Base-by-base conservation (phyloP, 2,888 invertebrate genomes). In the Phyllotreta striolata region DNA sequence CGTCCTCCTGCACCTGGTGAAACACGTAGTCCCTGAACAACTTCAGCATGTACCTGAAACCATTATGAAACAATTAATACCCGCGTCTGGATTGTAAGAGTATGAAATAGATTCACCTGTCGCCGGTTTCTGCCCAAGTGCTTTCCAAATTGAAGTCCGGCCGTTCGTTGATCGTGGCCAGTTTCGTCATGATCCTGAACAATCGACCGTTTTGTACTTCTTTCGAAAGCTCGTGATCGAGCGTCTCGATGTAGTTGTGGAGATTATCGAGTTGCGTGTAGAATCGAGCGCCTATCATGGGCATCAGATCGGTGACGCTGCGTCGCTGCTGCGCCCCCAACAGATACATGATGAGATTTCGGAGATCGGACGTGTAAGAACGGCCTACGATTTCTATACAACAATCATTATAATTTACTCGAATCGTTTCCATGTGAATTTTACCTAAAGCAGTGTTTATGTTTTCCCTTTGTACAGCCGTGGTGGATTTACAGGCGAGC, bases 211-310 rank as follows among this genome's bases (percentile, higher is more conserved):
- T 98, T 82, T 98, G 97, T 77, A 97, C 88, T 82, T 98, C 98
- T 81, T 92, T 92, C 9, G 93, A 87, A 66, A 98, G 84, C 80
- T 97, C 96, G 70, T 92, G 91, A 77, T 98, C 96, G 72, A 96
- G 85, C 51, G 91, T 88, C 80, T 98, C 98, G 51, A 91, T 90
- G 71, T 95, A 89, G 62, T 92, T 86, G 80, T 96, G 93, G 63
- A 94, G 86, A 5, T 92, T 91, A 82, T 98, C 98, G 79, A 98
- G 85, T 84, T 98, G 97, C 0, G 93, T 93, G 82, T 97, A 98
- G 84, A 98, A 98, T 64, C 98, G 86, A 47, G 97, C 97, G 47
- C 94, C 98, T 74, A 99, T 98, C 96, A 98, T 97, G 35, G 98
- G 98, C 98, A 98, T 98, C 75, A 98, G 88, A 84, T 98, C 98